A percentile compares a stretch with the other conserved stretches of the same genome.
Conservation (phyloP, 2,888 invertebrate species). For the Caenorhabditis imperialis region DNA sequence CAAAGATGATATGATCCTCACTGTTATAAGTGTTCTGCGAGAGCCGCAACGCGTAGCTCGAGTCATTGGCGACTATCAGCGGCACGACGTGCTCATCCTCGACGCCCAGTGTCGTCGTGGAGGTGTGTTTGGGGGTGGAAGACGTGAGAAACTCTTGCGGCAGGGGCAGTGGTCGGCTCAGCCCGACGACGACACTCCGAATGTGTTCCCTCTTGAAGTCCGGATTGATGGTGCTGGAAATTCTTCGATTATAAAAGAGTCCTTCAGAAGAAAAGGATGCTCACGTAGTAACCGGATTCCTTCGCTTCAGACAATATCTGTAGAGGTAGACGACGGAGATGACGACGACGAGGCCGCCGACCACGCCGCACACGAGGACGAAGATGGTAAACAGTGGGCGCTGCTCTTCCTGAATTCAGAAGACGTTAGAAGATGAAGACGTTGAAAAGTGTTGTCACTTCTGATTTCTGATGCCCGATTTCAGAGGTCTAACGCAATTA, state of each 20-base stretch:
- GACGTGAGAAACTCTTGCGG: slow-evolving; percentile 55
- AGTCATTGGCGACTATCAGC: slow-evolving; percentile 47
- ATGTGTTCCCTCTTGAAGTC: slow-evolving; percentile 70
- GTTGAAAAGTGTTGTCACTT: too few relatives aligned
- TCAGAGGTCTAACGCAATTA: too few relatives aligned
- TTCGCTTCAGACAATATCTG: slow-evolving; percentile 68
- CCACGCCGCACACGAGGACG: slow-evolving; percentile 70
- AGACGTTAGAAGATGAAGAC: too few relatives aligned
- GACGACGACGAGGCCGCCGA: slow-evolving; percentile 72
- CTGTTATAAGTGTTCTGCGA: slow-evolving; percentile 57
- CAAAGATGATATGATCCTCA: too few relatives aligned
- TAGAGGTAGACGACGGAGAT: slow-evolving; percentile 72
- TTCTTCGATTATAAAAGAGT: too few relatives aligned
- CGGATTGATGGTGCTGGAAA: slow-evolving; percentile 67
- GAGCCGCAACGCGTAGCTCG: slow-evolving; percentile 46
- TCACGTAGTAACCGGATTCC: slow-evolving; percentile 68
- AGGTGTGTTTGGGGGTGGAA: slow-evolving; percentile 52
- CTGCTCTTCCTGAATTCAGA: slow-evolving; percentile 67
- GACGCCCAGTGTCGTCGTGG: slow-evolving; percentile 41
- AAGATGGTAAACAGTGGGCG: slow-evolving; percentile 71
- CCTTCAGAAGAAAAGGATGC: too few relatives aligned
- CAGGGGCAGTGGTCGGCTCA: slow-evolving; percentile 68
- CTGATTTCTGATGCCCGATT: too few relatives aligned
- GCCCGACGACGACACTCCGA: slow-evolving; percentile 61
- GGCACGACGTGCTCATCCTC: slow-evolving; percentile 47